Conservation (phyloP, 2,797 vertebrate species). For the Steatocranus sp. region DNA sequence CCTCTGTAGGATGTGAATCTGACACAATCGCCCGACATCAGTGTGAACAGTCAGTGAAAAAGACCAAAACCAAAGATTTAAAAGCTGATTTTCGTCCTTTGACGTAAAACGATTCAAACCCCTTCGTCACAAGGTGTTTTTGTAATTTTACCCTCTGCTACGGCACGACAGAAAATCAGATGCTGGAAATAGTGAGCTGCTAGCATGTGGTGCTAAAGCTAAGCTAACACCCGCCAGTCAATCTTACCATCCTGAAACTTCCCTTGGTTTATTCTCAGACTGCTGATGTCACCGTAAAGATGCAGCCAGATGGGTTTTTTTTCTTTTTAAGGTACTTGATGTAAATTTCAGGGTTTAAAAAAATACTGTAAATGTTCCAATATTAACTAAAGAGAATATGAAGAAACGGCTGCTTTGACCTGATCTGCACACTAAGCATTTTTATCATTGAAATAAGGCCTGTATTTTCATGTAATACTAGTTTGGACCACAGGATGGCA, state of each 20-base stretch:
- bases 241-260: not conserved
- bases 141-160: not conserved
- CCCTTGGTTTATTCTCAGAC: not conserved
- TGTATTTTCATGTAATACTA: no score
- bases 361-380: not conserved
- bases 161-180: not conserved
- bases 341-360: not conserved
- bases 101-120: not conserved
- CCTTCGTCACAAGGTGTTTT: not conserved
- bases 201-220: not conserved
- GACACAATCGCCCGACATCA: not conserved
- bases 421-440: not conserved
- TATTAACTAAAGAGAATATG: not conserved
- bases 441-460: not conserved
- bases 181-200: not conserved
- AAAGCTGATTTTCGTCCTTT: not conserved
- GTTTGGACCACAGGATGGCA: no score
- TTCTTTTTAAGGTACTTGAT: not conserved
- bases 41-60: not conserved
- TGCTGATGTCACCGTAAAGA: not conserved
- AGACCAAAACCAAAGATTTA: conserved; percentile 11
- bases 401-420: not conserved
- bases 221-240: not conserved
- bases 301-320: not conserved
- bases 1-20: not conserved